Evolutionary conservation across 2,113 vertebrate genomes (phyloP).

Genomic region (Antidorcas marsupialis): DNA sequence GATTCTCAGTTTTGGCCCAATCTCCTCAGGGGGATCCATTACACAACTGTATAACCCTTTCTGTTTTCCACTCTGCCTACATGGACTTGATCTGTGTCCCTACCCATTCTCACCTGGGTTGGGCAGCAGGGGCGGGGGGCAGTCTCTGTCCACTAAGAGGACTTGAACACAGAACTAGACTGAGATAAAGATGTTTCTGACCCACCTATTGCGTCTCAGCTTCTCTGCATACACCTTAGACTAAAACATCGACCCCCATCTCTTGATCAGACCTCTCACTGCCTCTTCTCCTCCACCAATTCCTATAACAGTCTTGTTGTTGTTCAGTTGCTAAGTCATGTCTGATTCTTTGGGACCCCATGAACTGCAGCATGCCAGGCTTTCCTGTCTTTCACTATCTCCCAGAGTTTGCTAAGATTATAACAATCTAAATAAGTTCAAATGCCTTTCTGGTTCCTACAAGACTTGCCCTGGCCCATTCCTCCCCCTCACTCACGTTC

Average conservation of each 20-base stretch:
- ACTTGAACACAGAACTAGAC: background rate
- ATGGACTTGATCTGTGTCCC: rapidly evolving
- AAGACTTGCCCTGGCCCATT: background rate
- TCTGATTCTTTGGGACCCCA: background rate
- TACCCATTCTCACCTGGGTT: background rate
- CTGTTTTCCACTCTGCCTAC: background rate
- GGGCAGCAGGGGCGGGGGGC: rapidly evolving
- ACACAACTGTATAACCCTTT: background rate
- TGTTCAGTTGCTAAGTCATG: background rate
- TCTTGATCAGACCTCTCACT: background rate
- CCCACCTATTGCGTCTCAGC: background rate
- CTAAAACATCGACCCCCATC: background rate
- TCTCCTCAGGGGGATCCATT: background rate
- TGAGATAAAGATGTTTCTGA: background rate
- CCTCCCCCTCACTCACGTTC: background rate
- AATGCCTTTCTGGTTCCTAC: background rate
- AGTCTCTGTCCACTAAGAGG: background rate
- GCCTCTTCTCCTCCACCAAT: background rate
- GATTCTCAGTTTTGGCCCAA: background rate
- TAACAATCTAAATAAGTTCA: background rate
- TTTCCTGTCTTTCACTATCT: background rate
- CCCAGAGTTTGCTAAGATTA: background rate
- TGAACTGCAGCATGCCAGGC: background rate
- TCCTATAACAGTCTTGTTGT: background rate
- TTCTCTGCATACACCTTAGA: background rate